Base-by-base conservation (phyloP, 2,888 invertebrate species). In the Platycheirus rosarum region DNA sequence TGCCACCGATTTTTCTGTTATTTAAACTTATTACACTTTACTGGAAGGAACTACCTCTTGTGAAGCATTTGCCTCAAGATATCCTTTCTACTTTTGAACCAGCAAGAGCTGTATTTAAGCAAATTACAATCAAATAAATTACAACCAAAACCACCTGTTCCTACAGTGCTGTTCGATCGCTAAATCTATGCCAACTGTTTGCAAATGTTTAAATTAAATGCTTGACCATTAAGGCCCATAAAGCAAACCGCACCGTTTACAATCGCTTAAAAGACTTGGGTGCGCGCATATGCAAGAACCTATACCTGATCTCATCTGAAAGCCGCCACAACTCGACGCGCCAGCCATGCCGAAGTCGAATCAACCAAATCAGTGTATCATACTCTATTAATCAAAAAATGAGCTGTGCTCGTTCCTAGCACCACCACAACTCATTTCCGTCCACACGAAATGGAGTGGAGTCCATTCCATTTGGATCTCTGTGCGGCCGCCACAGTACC, bases 301-400 rank as follows among this genome's bases (percentile, higher is more conserved):
- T 37, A 44, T 37, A 46, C 48, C 29, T 26, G 8, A 46, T 46
- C 20, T 60, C 49, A 74, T 68, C 51, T 44, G 53, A 9, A 35
- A 35, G 46, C 48, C 9, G 32, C 57, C 48, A 9, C 14, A 35
- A 35, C 37, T 42, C 9, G 32, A 48, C 48, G n/a, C 14, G 11
- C 55, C 55, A n/a, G 20, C 55, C 14, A 13, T 23, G 46, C 49
- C 18, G 32, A n/a, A n/a, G n/a, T 53, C 16, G 16, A 32, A 44
- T 29, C 29, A 60, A 62, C 46, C 60, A 66, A 76, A 76, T 80
- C 76, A 70, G 51, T 66, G 70, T 60, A 80, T 76, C 70, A 76
- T 53, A 77, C 73, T 77, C 77, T 68, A 77, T 82, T 82, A 73
- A 82, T 82, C 77, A 77, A 65, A 53, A 23, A 65, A 65, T 63